Evolutionary conservation across 2,797 vertebrate genomes (phyloP).

Genomic region (Microhierax caerulescens): DNA sequence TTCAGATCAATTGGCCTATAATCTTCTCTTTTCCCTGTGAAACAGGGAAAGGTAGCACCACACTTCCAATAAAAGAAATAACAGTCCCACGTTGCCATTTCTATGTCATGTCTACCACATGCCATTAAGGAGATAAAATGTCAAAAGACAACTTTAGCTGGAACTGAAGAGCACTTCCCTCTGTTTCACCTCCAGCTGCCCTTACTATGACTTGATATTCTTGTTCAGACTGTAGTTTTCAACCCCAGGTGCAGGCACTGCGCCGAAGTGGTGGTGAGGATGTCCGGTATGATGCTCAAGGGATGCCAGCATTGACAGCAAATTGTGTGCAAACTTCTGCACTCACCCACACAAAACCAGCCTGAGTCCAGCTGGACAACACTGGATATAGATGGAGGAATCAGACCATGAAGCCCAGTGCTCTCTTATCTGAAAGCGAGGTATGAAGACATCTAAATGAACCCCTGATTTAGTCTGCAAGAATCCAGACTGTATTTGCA

Average conservation of each 20-base stretch:
- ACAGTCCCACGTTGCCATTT: neutral
- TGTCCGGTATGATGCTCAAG: neutral
- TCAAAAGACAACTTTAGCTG: neutral
- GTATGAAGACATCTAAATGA: neutral
- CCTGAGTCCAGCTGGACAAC: neutral
- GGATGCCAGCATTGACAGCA: neutral
- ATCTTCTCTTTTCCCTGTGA: neutral
- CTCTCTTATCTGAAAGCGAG: neutral
- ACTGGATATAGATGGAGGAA: neutral
- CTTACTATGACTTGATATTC: neutral
- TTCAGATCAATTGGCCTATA: neutral
- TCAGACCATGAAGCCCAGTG: neutral
- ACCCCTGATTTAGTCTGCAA: neutral
- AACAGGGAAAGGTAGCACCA: neutral
- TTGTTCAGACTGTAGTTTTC: neutral
- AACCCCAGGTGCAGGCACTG: neutral
- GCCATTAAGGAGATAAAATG: neutral
- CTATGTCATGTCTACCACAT: neutral
- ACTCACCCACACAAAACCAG: neutral
- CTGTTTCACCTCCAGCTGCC: neutral
- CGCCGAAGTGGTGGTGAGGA: neutral
- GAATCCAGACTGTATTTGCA: neutral
- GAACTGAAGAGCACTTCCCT: neutral
- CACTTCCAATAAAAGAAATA: neutral
- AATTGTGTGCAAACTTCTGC: neutral